Percentiles rank a stretch among this genome's conserved stretches.
These are phyloP conservation scores for Tinea trinotella DNA, from an alignment of 2,888 invertebrate genomes.

Conservation along the genomic window DNA sequence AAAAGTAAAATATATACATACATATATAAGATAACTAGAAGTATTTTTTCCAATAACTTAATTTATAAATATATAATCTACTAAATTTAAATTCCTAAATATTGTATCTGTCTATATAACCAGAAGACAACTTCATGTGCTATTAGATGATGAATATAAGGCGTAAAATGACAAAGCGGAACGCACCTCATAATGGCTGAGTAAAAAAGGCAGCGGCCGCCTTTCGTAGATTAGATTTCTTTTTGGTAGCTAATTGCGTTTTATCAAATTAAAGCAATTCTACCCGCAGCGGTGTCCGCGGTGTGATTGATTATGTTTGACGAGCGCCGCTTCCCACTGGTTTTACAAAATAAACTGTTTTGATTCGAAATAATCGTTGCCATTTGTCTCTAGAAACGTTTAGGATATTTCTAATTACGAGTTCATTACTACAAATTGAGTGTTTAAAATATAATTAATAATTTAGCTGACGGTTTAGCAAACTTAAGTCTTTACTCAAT, in stretches of 20 bases:
- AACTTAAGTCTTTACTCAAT: too few relatives aligned
- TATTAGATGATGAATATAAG: not conserved
- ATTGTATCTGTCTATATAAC: too few relatives aligned
- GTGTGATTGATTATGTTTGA: slow-evolving; percentile 68
- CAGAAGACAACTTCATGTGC: not conserved
- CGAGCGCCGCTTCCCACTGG: slow-evolving; percentile 49
- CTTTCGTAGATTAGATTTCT: slow-evolving; percentile 64
- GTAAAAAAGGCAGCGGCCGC: slow-evolving; percentile 34
- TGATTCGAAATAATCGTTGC: slow-evolving; percentile 56
- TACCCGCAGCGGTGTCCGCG: slow-evolving; percentile 37
- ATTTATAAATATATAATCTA: too few relatives aligned
- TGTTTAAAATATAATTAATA: not conserved
- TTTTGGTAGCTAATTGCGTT: slow-evolving; percentile 72
- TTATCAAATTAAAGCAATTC: slow-evolving; percentile 70
- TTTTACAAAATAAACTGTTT: slow-evolving; percentile 70
- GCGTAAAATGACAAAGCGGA: slow-evolving; percentile 31
- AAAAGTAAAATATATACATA: too few relatives aligned
- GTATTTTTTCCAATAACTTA: too few relatives aligned
- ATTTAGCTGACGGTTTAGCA: too few relatives aligned
- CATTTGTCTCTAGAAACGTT: slow-evolving; percentile 44
- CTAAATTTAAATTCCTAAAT: too few relatives aligned
- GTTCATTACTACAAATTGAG: not conserved
- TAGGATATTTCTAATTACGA: not conserved
- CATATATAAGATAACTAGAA: too few relatives aligned
- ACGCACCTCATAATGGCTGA: slow-evolving; percentile 39